These are phyloP conservation scores for Argyrosomus regius DNA, from an alignment of 2,797 vertebrate species.

Conservation along the genomic window DNA sequence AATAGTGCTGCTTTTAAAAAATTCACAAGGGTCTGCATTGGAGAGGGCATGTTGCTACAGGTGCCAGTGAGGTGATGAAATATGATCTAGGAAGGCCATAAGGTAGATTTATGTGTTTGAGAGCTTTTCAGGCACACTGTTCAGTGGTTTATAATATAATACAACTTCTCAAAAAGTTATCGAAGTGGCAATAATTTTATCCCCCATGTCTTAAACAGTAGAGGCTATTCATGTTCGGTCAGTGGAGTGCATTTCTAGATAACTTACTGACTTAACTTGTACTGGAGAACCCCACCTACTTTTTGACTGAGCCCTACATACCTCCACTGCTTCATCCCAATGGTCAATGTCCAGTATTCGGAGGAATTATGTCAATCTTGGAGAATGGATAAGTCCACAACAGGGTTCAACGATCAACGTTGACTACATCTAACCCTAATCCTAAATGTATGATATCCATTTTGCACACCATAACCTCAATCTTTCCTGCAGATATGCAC, in stretches of 20 bases:
- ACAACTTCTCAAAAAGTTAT: not conserved
- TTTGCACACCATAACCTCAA: not conserved
- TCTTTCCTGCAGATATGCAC: not conserved
- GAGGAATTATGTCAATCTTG: not conserved
- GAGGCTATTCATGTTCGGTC: not conserved
- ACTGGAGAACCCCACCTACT: not conserved
- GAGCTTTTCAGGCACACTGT: not conserved
- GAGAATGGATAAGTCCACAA: not conserved
- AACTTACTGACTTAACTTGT: not conserved
- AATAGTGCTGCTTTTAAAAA: not conserved
- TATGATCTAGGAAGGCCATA: not conserved
- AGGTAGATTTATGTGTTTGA: not conserved
- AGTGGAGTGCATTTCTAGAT: not conserved
- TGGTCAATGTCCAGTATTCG: not conserved
- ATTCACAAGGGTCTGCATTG: not conserved
- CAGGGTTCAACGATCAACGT: fast-evolving
- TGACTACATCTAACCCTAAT: not conserved
- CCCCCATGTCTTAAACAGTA: not conserved
- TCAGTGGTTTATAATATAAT: not conserved
- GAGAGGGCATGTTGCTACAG: not conserved
- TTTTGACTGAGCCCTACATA: not conserved
- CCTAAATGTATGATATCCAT: not conserved
- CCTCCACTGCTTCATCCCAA: not conserved
- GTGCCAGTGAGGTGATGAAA: not conserved
- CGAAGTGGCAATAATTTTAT: not conserved